Evolutionary conservation across 2,797 vertebrate genomes (phyloP), one percentile per base, ranked within the genome.

Genomic region (Myoxocephalus aenaeus): DNA sequence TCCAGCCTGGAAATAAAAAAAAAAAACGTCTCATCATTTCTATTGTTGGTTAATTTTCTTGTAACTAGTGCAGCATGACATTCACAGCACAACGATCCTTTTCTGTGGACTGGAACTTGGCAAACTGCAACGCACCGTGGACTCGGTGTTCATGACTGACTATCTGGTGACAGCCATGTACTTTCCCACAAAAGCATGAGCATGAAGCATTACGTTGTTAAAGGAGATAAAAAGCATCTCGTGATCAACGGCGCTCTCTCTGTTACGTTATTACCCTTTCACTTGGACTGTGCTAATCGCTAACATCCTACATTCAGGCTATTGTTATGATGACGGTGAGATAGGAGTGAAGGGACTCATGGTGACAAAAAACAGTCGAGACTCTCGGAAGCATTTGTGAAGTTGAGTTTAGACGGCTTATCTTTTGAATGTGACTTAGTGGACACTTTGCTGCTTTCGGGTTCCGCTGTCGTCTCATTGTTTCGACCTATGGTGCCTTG

Each of bases 401-500:
- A 42, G 14, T 42, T 44, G 5, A 17, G 44, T 46, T 46, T 46
- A 5, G 15, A 46, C 5, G 7, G 0, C 46, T 7, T 34, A 7
- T 56, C 32, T 27, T 25, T 42, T 38, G 15, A 5, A n/a, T 68
- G 9, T 2, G 34, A 57, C 32, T 7, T 25, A 0, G 54, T 34
- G 8, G 54, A 50, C 15, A 13, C 12, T 22, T 27, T 27, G 44
- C 36, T 63, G 12, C 38, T 65, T 70, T 40, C 38, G 2, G 36
- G 17, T 67, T 59, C 27, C 4, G 6, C 53, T 68, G 10, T 65
- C 1, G 63, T 79, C 36, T 50, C 56, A 12, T 40, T 63, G 40
- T 42, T 63, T 57, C 18, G 18, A 69, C 67, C 84, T 75, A 2
- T 54, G 54, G 86, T 87, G 86, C 88, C 84, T 88, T 88, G 34